Evolutionary conservation across 2,797 vertebrate species (phyloP), one percentile per base, ranked within the genome.

Genomic region (Pygocentrus nattereri): DNA sequence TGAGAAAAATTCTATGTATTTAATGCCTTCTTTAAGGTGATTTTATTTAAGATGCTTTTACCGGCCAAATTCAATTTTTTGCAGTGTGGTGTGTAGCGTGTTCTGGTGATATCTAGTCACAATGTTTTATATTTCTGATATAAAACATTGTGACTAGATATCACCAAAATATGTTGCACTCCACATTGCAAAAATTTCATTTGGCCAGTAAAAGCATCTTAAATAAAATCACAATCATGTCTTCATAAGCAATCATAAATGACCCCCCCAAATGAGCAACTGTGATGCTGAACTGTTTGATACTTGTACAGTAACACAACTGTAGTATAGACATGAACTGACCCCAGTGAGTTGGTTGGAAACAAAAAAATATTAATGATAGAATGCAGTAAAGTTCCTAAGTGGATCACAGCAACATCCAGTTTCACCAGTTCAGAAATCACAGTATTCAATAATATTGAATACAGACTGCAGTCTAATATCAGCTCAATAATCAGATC

Each of bases 401-500:
- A 34, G 4, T 41, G 5, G 31, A 31, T 64, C 34, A 68, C 11
- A 68, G 25, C 59, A 10, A 38, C 6, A 12, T 11, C 19, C 34
- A 21, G 65, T 16, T 21, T n/a, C 15, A 38, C 62, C 62, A 64
- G 19, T 38, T 64, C 31, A 23, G 2, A 49, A 47, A 44, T 73
- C 11, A n/a, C 31, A 58, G 19, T 23, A 7, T 12, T 58, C 41
- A 58, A 13, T 52, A 21, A 54, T 52, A 50, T 71, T 30, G 25
- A 52, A 27, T n/a, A 13, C 4, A 19, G 49, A 3, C 71, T n/a
- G 16, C 50, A 73, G 70, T 73, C 21, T 34, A 15, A 18, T 31
- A 38, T 52, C 47, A 73, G 50, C 27, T 56, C 70, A 34, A 19
- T 38, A 30, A 82, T 85, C 76, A 80, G 73, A 69, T 74, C 77